Evolutionary conservation across 92 coral and sea anemone genomes (phyloP).

Genomic region (Heteractis magnifica): DNA sequence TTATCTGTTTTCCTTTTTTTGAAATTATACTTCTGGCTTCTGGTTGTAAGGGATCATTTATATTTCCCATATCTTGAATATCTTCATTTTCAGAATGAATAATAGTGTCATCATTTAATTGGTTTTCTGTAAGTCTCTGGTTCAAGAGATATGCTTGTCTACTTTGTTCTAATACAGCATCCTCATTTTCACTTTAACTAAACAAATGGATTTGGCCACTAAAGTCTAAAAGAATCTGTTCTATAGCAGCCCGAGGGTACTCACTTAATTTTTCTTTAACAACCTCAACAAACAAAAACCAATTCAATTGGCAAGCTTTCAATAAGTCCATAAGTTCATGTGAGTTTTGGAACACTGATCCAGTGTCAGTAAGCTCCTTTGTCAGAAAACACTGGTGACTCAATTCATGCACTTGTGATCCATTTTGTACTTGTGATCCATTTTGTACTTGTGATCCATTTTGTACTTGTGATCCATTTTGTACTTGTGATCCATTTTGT

Average conservation of each 20-base stretch:
- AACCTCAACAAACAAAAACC: constrained; percentile 43
- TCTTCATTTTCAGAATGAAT: constrained; percentile 19
- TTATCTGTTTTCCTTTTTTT: not conserved
- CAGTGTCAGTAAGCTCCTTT: constrained; percentile 37
- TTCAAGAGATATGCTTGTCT: constrained; percentile 29
- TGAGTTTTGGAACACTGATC: constrained; percentile 28
- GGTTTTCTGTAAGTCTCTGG: constrained; percentile 24
- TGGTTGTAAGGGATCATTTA: constrained; percentile 30
- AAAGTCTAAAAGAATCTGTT: constrained; percentile 38
- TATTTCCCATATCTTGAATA: constrained; percentile 17
- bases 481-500: no score
- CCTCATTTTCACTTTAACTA: constrained; percentile 2
- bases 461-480: no score
- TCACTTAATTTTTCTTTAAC: constrained; percentile 21
- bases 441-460: no score
- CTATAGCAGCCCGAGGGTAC: constrained; percentile 31
- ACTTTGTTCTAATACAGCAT: constrained; percentile 8
- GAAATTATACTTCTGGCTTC: constrained; percentile 12
- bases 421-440: no score
- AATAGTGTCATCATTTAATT: constrained; percentile 21
- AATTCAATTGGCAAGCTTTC: constrained; percentile 35
- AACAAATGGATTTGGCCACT: constrained; percentile 28
- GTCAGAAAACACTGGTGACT: constrained; percentile 37
- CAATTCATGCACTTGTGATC: not conserved
- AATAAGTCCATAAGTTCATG: constrained; percentile 42